Evolutionary conservation across 2,113 vertebrate species (phyloP).

Genomic region (Engystomops pustulosus): DNA sequence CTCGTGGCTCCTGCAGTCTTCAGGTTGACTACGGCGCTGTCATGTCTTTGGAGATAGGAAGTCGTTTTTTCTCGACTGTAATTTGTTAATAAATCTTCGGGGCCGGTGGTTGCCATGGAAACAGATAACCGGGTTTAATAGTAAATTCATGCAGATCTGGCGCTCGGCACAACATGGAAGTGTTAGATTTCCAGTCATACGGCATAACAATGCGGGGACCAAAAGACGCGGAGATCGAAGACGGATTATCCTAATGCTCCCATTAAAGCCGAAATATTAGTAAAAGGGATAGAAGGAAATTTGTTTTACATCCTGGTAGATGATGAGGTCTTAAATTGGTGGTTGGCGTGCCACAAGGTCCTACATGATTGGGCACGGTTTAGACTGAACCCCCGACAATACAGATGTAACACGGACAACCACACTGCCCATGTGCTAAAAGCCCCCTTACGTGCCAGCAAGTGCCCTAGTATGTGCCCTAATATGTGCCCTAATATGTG

Average conservation of each 20-base stretch:
- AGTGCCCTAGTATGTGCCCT: too few relatives aligned
- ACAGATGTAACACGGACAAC: too few relatives aligned
- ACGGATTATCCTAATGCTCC: background rate
- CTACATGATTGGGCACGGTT: too few relatives aligned
- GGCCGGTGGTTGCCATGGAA: conserved; percentile 42
- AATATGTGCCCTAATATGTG: too few relatives aligned
- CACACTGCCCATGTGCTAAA: too few relatives aligned
- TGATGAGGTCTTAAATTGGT: too few relatives aligned
- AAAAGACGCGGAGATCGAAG: background rate
- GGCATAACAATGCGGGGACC: background rate
- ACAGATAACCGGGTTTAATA: conserved; percentile 45
- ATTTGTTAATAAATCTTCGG: conserved; percentile 41
- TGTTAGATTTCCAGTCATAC: background rate
- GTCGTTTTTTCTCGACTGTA: background rate
- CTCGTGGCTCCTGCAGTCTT: background rate
- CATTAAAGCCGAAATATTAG: too few relatives aligned
- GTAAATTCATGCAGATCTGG: conserved; percentile 48
- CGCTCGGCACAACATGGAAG: conserved; percentile 5
- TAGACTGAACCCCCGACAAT: too few relatives aligned
- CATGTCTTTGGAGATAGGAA: background rate
- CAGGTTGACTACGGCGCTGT: background rate
- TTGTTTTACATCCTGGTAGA: too few relatives aligned
- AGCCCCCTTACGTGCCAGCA: too few relatives aligned
- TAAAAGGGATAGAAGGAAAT: too few relatives aligned
- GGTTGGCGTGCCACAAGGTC: too few relatives aligned